Evolutionary conservation across 2,113 vertebrate species (phyloP).

Genomic region (Tapirus terrestris): DNA sequence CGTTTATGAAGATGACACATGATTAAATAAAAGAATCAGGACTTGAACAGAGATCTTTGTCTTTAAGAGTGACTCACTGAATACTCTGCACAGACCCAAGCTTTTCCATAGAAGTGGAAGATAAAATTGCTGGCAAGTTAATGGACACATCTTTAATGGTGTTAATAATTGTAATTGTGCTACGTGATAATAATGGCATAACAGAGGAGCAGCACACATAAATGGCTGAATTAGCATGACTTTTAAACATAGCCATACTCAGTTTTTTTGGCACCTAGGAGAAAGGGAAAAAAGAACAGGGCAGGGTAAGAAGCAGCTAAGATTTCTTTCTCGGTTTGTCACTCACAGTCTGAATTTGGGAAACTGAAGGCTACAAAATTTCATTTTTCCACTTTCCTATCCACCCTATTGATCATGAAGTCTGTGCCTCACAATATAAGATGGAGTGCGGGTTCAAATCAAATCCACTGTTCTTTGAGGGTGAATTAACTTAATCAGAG

Average conservation of each 20-base stretch:
- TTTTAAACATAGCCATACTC: constrained; percentile 14
- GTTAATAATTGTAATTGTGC: constrained; percentile 47
- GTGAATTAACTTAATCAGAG: neutral
- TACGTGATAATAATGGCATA: constrained; percentile 47
- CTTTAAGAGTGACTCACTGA: neutral
- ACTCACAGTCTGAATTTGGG: neutral
- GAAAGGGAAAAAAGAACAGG: neutral
- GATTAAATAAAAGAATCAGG: neutral
- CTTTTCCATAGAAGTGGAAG: constrained; percentile 16
- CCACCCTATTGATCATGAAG: neutral
- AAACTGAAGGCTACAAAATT: neutral
- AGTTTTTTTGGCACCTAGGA: neutral
- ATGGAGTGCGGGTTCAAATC: neutral
- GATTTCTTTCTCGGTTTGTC: neutral
- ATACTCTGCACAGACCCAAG: neutral
- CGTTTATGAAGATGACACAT: neutral
- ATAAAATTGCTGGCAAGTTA: constrained; percentile 47
- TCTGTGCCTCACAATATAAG: neutral
- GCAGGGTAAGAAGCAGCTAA: neutral
- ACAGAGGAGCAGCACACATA: constrained; percentile 12
- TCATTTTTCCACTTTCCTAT: neutral
- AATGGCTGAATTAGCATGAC: neutral
- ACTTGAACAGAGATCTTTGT: neutral
- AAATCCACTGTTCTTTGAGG: neutral
- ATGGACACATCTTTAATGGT: neutral